Conservation (phyloP, 2,797 vertebrate species). For the Glyptemys insculpta region DNA sequence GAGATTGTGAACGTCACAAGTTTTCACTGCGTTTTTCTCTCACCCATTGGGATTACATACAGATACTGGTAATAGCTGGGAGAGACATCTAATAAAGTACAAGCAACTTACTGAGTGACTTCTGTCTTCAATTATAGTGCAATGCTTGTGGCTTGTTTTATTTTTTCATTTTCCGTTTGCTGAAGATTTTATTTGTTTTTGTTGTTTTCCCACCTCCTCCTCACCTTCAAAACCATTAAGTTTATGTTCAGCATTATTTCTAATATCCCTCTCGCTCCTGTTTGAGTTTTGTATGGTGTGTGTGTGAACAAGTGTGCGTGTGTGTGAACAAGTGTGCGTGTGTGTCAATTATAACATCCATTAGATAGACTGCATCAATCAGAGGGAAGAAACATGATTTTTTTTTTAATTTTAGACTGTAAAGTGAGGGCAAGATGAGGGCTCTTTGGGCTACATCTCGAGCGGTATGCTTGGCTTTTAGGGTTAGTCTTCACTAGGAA, state of each 20-base stretch:
- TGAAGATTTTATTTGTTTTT: background rate
- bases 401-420: background rate
- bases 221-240: background rate
- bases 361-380: background rate
- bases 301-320: background rate
- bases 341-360: background rate
- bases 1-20: background rate
- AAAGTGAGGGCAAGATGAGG: background rate
- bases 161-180: background rate
- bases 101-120: background rate
- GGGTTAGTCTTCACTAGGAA: background rate
- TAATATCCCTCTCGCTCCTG: background rate
- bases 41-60: background rate
- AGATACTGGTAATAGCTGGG: background rate
- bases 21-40: background rate
- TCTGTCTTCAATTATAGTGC: background rate
- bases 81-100: background rate
- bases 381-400: background rate
- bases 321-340: background rate
- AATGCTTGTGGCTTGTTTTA: background rate
- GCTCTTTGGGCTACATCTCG: background rate
- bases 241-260: background rate
- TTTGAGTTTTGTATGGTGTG: background rate
- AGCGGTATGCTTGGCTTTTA: conserved; percentile 18
- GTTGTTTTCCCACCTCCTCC: background rate